Percentiles rank a stretch among this genome's conserved stretches.
phyloP scores from a whole-genome alignment of 1,140 invertebrate genomes.

The Cardiocondyla obscurior region DNA sequence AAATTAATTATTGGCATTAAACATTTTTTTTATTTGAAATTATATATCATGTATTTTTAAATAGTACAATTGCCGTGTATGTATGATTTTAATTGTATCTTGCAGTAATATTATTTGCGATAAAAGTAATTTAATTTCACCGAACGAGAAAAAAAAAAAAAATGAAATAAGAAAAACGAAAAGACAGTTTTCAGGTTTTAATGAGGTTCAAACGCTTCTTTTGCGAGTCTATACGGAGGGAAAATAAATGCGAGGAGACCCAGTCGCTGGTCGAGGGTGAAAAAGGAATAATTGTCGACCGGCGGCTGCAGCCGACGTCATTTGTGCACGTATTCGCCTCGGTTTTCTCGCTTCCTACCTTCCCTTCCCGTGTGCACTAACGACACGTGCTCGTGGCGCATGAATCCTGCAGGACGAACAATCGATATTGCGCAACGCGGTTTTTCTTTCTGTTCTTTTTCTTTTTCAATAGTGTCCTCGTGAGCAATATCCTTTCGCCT shows the following conservation, averaged over 20 bases:
- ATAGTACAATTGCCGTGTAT: no score
- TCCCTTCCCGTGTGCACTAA: background rate
- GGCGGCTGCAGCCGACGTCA: background rate
- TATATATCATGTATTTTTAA: no score
- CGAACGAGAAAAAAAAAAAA: background rate
- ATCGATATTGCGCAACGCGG: background rate
- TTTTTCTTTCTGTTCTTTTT: background rate
- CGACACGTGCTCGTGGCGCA: conserved; percentile 6
- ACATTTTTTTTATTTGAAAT: no score
- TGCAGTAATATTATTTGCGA: no score
- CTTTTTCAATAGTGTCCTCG: background rate
- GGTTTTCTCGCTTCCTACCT: conserved; percentile 8
- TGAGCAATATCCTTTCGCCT: background rate
- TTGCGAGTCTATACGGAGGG: background rate
- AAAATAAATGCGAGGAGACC: background rate
- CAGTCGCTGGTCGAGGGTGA: background rate
- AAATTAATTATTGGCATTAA: no score
- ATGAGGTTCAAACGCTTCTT: background rate
- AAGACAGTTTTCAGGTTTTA: background rate
- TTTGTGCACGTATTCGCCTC: conserved; percentile 1
- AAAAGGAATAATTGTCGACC: background rate
- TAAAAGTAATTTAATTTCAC: background rate
- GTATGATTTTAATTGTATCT: no score
- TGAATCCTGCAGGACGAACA: conserved; percentile 5
- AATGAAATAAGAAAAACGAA: background rate